Conservation (phyloP, 1,140 invertebrate species). For the Drosophila virilis region DNA sequence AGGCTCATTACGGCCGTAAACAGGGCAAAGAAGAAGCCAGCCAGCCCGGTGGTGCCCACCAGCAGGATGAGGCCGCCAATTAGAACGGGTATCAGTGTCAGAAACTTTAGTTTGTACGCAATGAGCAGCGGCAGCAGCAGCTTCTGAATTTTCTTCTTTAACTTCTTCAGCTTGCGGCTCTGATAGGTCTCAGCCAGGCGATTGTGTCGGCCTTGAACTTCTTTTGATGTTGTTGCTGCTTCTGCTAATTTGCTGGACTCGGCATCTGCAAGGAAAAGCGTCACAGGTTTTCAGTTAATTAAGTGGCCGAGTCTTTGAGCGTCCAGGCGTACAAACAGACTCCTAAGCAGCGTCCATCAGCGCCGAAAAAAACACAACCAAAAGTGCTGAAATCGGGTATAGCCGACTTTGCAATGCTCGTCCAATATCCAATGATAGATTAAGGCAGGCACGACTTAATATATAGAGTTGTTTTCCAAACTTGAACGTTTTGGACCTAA, state of each 20-base stretch:
- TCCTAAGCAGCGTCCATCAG: neutral
- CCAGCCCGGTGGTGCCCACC: slow-evolving; percentile 90
- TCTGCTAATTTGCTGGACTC: slow-evolving; percentile 48
- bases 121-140: slow-evolving; percentile 90
- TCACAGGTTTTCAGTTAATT: slow-evolving; percentile 59
- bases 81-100: slow-evolving; percentile 90
- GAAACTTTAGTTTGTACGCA: slow-evolving; percentile 93
- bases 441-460: neutral
- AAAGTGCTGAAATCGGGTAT: neutral
- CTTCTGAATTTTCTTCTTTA: slow-evolving; percentile 88
- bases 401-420: neutral
- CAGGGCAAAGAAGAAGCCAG: slow-evolving; percentile 93
- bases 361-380: neutral
- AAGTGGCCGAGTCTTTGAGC: slow-evolving; percentile 58
- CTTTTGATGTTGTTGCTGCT: slow-evolving; percentile 58
- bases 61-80: slow-evolving; percentile 90
- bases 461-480: too few relatives aligned
- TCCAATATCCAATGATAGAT: neutral
- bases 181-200: slow-evolving; percentile 40
- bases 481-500: too few relatives aligned
- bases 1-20: slow-evolving; percentile 88
- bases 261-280: slow-evolving; percentile 36
- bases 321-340: slow-evolving; percentile 21
- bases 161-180: slow-evolving; percentile 79
- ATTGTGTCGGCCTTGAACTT: slow-evolving; percentile 72